These are phyloP conservation scores for Habrosyne pyritoides DNA, from an alignment of 2,888 invertebrate genomes.

Conservation along the genomic window DNA sequence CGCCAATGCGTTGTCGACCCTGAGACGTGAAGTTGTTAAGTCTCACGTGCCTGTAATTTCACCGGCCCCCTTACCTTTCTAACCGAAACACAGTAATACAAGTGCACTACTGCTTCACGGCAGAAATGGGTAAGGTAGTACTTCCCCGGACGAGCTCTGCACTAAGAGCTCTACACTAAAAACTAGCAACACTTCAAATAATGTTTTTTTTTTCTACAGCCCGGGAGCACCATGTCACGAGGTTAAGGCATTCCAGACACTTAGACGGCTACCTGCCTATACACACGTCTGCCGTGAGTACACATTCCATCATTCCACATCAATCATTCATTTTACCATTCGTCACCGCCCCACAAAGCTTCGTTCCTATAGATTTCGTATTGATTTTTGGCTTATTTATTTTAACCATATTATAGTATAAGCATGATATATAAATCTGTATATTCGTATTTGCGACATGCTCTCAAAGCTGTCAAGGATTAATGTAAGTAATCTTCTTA, in stretches of 20 bases:
- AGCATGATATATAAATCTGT: conserved; percentile 43
- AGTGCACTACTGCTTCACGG: too few species aligned
- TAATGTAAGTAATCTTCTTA: conserved; percentile 8
- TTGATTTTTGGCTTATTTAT: conserved; percentile 69
- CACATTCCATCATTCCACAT: conserved; percentile 23
- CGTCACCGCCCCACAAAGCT: conserved; percentile 60
- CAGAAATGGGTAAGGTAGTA: too few species aligned
- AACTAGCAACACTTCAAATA: not conserved
- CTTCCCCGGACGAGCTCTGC: too few species aligned
- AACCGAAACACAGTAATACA: too few species aligned
- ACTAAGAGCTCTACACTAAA: too few species aligned
- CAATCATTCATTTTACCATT: conserved; percentile 38
- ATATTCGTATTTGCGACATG: conserved; percentile 17
- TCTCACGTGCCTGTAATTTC: too few species aligned
- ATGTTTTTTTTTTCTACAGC: conserved; percentile 44
- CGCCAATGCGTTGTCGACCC: too few species aligned
- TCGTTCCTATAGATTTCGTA: conserved; percentile 66
- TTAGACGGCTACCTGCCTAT: conserved; percentile 63
- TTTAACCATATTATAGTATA: conserved; percentile 49
- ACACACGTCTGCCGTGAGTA: conserved; percentile 71
- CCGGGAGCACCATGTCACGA: conserved; percentile 73
- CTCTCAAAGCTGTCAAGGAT: conserved; percentile 16
- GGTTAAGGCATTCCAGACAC: conserved; percentile 74
- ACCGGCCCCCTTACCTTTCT: too few species aligned
- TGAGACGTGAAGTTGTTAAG: too few species aligned